phyloP scores from a whole-genome alignment of 2,888 invertebrate species.

The Meiosimyza decipiens region DNA sequence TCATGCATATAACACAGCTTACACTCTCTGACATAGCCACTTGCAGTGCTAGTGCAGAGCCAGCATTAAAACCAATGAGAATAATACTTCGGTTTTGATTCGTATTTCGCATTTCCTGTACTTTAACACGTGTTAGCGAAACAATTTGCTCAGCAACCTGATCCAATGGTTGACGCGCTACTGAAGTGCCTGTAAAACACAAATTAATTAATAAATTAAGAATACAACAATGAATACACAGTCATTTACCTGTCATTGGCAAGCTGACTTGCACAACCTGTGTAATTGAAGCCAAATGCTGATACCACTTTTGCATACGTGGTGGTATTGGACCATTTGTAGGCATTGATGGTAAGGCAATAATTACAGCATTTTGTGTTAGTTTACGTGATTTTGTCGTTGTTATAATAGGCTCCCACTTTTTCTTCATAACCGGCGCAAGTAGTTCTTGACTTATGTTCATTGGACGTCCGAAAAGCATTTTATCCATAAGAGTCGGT shows the following conservation, averaged over 20 bases:
- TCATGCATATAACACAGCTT: slow-evolving; percentile 79
- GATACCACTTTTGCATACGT: slow-evolving; percentile 77
- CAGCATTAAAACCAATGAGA: slow-evolving; percentile 81
- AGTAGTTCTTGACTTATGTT: slow-evolving; percentile 74
- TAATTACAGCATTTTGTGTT: slow-evolving; percentile 75
- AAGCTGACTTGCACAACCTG: slow-evolving; percentile 71
- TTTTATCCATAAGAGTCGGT: slow-evolving; percentile 79
- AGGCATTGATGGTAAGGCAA: slow-evolving; percentile 73
- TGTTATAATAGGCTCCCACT: slow-evolving; percentile 80
- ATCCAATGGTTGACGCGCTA: slow-evolving; percentile 61
- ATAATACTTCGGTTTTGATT: slow-evolving; percentile 78
- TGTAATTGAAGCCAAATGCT: slow-evolving; percentile 75
- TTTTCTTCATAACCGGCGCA: slow-evolving; percentile 70
- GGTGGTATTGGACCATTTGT: slow-evolving; percentile 66
- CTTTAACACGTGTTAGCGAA: slow-evolving; percentile 75
- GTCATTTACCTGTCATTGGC: slow-evolving; percentile 56
- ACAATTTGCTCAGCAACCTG: slow-evolving; percentile 74
- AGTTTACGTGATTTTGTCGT: slow-evolving; percentile 76
- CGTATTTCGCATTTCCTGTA: slow-evolving; percentile 76
- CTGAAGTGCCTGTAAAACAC: slow-evolving; percentile 51
- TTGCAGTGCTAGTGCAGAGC: slow-evolving; percentile 80
- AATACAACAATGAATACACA: background rate
- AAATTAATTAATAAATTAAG: background rate
- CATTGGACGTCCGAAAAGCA: slow-evolving; percentile 72
- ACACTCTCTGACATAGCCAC: slow-evolving; percentile 79